Conservation (phyloP, 1,140 invertebrate species). For the Sycobia sp. region DNA sequence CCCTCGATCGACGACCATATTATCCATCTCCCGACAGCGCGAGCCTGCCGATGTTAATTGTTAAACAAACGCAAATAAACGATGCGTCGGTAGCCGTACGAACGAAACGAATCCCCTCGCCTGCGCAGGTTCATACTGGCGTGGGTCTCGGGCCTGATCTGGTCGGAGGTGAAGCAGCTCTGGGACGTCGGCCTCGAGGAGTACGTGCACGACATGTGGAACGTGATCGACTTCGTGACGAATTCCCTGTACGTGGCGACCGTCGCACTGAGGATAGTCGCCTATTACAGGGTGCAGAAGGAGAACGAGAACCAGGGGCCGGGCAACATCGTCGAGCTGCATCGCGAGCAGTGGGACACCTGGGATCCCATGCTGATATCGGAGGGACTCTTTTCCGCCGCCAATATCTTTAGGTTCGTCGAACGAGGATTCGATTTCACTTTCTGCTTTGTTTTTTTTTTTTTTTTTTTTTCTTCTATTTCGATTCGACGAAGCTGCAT, state of each 20-base stretch:
- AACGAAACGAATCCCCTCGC: background rate
- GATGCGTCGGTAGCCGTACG: too few relatives aligned
- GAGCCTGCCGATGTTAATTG: too few relatives aligned
- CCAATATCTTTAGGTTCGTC: conserved; percentile 88
- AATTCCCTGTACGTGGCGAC: conserved; percentile 97
- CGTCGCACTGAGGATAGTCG: conserved; percentile 89
- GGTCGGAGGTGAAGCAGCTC: conserved; percentile 98
- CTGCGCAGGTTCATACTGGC: conserved; percentile 54
- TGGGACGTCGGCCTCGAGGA: conserved; percentile 97
- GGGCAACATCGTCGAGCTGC: conserved; percentile 64
- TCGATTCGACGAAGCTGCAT: conserved; percentile 20
- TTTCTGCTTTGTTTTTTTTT: too few relatives aligned
- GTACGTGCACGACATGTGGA: conserved; percentile 99
- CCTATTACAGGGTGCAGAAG: conserved; percentile 73
- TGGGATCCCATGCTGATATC: conserved; percentile 97
- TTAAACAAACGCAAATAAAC: too few relatives aligned
- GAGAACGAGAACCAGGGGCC: conserved; percentile 66
- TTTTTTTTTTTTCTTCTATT: background rate
- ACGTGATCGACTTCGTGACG: conserved; percentile 98
- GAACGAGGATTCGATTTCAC: background rate
- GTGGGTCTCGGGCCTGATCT: conserved; percentile 83
- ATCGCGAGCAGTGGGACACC: conserved; percentile 88
- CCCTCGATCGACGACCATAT: too few relatives aligned
- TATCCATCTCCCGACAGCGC: too few relatives aligned
- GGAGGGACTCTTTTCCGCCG: conserved; percentile 94